Conservation (phyloP, 2,113 vertebrate species). For the Setophaga petechia region DNA sequence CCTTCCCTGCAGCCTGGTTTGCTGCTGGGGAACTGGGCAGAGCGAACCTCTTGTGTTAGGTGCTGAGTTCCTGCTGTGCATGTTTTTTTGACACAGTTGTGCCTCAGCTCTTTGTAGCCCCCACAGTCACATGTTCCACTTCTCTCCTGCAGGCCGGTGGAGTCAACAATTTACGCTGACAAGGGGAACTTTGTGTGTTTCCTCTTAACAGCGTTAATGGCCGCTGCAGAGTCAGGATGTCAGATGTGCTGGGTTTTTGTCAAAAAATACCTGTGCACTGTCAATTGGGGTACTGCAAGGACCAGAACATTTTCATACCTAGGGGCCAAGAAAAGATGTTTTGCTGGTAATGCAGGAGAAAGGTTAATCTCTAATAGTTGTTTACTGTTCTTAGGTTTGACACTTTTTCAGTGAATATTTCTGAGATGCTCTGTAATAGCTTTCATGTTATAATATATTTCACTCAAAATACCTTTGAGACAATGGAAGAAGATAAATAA, state of each 20-base stretch:
- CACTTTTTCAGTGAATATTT: neutral
- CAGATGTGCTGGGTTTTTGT: neutral
- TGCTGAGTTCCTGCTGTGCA: neutral
- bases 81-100: neutral
- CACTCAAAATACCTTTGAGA: neutral
- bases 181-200: neutral
- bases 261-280: neutral
- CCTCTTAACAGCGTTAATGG: neutral
- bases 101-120: neutral
- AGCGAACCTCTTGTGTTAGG: rapidly evolving
- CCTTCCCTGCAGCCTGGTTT: neutral
- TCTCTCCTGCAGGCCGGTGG: neutral
- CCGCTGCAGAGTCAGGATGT: rapidly evolving
- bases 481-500: neutral
- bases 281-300: neutral
- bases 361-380: neutral
- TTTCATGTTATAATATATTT: neutral
- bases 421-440: neutral
- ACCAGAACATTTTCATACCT: neutral
- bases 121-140: neutral
- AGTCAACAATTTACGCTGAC: neutral
- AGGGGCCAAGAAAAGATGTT: rapidly evolving
- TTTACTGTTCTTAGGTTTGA: neutral
- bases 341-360: neutral
- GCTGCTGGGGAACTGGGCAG: neutral